Conservation (phyloP, 1,140 invertebrate genomes). For the Neodiprion virginianus region DNA sequence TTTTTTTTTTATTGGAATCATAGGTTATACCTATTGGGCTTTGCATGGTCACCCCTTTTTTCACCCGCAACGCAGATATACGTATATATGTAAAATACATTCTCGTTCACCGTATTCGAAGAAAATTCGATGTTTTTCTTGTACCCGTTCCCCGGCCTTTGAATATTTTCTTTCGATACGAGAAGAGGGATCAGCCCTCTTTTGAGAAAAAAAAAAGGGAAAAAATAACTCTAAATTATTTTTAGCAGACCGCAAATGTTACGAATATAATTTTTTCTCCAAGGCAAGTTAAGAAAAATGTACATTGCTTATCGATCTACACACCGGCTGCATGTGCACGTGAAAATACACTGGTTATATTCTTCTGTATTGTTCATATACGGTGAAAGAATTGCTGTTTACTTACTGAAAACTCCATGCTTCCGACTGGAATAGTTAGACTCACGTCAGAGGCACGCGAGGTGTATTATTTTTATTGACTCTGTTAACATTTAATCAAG, state of each 20-base stretch:
- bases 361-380: background rate
- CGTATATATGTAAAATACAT: no score
- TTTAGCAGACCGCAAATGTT: no score
- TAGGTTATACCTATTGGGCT: background rate
- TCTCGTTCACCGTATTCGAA: no score
- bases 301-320: no score
- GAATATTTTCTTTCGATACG: background rate
- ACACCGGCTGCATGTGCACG: no score
- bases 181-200: no score
- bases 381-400: background rate
- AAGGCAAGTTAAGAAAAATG: no score
- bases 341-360: background rate
- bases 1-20: background rate
- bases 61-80: background rate
- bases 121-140: background rate
- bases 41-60: background rate
- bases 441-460: background rate
- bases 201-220: no score
- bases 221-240: no score
- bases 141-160: background rate
- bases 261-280: no score
- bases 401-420: background rate
- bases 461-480: background rate
- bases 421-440: background rate
- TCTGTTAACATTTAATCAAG: background rate